Evolutionary conservation across 2,888 invertebrate species (phyloP), one percentile per base, ranked within the genome.

Genomic region (Agrotis puta): DNA sequence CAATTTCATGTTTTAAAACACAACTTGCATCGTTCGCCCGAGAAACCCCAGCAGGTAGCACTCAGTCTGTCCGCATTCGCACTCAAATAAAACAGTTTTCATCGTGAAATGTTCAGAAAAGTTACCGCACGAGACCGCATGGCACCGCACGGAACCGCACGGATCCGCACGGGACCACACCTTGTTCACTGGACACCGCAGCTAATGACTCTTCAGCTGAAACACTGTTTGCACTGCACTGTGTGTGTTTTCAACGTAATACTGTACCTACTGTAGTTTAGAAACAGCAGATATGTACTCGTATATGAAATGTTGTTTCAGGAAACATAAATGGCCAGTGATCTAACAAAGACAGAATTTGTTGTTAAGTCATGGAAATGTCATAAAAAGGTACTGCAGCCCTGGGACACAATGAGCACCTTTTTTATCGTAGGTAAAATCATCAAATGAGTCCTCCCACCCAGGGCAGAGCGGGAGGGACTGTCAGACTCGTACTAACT

Each of bases 21-120:
- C 3, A 51, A 22, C 9, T 20, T 11, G 13, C 47, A 43, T 68
- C 77, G 68, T 64, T 53, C 9, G 47, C 67, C 84, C 20, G 6
- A 53, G 84, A 85, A 72, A 9, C 39, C 59, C 69, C 56, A 9
- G 24, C 82, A 87, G 88, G 87, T 87, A 86, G 81, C 83, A 85
- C 85, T 85, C 79, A 82, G 80, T 81, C 77, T 74, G 68, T 77
- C 82, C 75, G 71, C 83, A 85, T 87, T 85, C 74, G 75, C 85
- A 87, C 88, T 87, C 85, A 89, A 86, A 89, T 88, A 89, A 88
- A 89, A 88, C 88, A 89, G 85, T 87, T 88, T 88, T 88, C 87
- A 88, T 83, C 86, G 87, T 80, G 81, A 87, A 89, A 88, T 88
- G 85, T 82, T 88, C 74, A 78, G 84, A 88, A 88, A 88, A 88